Evolutionary conservation across 2,113 vertebrate genomes (phyloP), one percentile per base, ranked within the genome.

Genomic region (Xiphorhynchus elegans): DNA sequence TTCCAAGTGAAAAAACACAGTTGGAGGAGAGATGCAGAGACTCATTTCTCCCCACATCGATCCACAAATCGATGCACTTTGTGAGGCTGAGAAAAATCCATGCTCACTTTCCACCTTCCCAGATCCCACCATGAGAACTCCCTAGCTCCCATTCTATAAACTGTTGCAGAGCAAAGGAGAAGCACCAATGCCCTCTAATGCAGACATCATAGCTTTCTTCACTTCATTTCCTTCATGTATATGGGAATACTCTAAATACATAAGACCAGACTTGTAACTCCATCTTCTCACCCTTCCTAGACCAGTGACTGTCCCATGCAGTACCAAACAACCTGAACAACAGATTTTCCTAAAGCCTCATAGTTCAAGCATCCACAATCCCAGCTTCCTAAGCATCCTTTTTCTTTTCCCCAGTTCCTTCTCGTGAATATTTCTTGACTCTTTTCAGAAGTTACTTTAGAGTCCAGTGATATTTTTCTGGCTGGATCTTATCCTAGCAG

Each of bases 91-190:
- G 37, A 62, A 66, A 84, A 64, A 13, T 4, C 13, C 44, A 37
- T 24, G 18, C 9, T 74, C 39, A 10, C 14, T 44, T 56, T 70
- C 26, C 40, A 77, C 18, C 21, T 56, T 10, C 17, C 23, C 63
- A 69, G 0, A 4, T 29, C 13, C 37, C 31, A 39, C 11, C 37
- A 44, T 0, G 0, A 69, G 12, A 47, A 3, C 3, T 53, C 20
- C 44, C 7, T 58, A 44, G 8, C 64, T 64, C 55, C 44, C 25
- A 16, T 40, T 26, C 28, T 33, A 13, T 6, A 15, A 70, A 46
- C 29, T 28, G 4, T 2, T 81, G 35, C 37, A 76, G 39, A n/a
- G 10, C 4, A 37, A 46, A 58, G 21, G 23, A 75, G 42, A 59
- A 42, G 21, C 39, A 59, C 19, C 3, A 7, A 39, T 7, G 2